Evolutionary conservation across 2,113 vertebrate genomes (phyloP), one percentile per base, ranked within the genome.

Genomic region (Theristicus caerulescens): DNA sequence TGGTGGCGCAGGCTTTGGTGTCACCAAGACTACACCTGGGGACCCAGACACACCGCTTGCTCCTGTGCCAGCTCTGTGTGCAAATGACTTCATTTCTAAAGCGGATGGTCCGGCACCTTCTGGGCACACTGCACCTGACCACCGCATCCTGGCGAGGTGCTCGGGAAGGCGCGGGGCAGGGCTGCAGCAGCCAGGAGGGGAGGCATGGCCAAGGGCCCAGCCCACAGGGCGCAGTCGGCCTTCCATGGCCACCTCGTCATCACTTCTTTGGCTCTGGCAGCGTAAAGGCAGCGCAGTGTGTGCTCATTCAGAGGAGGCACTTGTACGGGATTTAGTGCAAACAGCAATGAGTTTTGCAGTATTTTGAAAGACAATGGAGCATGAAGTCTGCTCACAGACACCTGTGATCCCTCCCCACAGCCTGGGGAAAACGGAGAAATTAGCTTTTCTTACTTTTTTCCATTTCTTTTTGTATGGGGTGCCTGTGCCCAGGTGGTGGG

Each of bases 391-490:
- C 21, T 40, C 74, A 19, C 20, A 20, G n/a, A 25, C 49, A 82
- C 12, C 11, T 16, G 10, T 1, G 3, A 27, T 34, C 61, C 47
- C 66, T 34, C 44, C 32, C 31, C 31, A 6, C 13, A 44, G 57
- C 36, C 34, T 4, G 7, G 16, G 32, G 38, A 83, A 58, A 86
- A 86, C 1, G 0, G 3, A 22, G 8, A 47, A 62, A 9, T 49
- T n/a, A 1, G 7, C 6, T 74, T 52, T 1, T 13, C 40, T 88
- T 57, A 24, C 15, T 20, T 34, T n/a, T 59, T 40, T 3, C 42
- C 2, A 7, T 11, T 64, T 5, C 11, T 16, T 26, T 54, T 10
- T 9, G 2, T 10, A 25, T 2, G 0, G 3, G 24, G 40, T 22
- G 31, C 31, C 7, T 1, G 0, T 27, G 47, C 14, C 18, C 49